Evolutionary conservation across 2,888 invertebrate species (phyloP).

Genomic region (Gasteruption jaculator): DNA sequence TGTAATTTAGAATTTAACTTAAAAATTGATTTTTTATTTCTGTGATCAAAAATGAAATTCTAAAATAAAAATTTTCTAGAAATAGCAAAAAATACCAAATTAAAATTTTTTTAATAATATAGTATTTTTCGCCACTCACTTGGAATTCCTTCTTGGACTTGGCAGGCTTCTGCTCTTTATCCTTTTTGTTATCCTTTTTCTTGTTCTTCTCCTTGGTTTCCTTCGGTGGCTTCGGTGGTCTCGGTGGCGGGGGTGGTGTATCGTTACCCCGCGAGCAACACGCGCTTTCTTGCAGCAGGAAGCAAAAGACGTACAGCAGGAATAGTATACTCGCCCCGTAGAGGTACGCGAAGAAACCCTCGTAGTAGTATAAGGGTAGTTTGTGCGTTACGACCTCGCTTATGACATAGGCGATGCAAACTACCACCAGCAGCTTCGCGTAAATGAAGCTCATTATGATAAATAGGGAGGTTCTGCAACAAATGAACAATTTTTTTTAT

Average conservation of each 20-base stretch:
- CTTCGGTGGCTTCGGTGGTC: conserved; percentile 61
- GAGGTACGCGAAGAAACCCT: conserved; percentile 92
- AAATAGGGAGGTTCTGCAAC: conserved; percentile 85
- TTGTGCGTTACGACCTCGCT: conserved; percentile 92
- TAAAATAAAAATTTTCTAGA: no score
- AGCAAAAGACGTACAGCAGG: conserved; percentile 90
- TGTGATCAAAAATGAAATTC: no score
- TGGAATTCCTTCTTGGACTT: conserved; percentile 57
- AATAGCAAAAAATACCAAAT: no score
- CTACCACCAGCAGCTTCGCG: conserved; percentile 88
- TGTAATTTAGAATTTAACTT: no score
- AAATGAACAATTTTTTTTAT: no score
- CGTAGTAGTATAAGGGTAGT: conserved; percentile 87
- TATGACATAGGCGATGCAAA: conserved; percentile 91
- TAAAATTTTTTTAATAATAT: no score
- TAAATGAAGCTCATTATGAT: conserved; percentile 96
- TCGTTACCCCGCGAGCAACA: conserved; percentile 71
- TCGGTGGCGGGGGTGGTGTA: conserved; percentile 60
- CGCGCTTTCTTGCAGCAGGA: conserved; percentile 85
- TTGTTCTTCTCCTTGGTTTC: conserved; percentile 69
- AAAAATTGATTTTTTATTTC: no score
- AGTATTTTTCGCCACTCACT: conserved; percentile 38
- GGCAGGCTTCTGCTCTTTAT: conserved; percentile 56
- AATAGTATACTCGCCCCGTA: conserved; percentile 91
- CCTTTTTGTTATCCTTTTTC: conserved; percentile 58